phyloP scores from a whole-genome alignment of 2,797 vertebrate genomes.

The Siniperca scherzeri region DNA sequence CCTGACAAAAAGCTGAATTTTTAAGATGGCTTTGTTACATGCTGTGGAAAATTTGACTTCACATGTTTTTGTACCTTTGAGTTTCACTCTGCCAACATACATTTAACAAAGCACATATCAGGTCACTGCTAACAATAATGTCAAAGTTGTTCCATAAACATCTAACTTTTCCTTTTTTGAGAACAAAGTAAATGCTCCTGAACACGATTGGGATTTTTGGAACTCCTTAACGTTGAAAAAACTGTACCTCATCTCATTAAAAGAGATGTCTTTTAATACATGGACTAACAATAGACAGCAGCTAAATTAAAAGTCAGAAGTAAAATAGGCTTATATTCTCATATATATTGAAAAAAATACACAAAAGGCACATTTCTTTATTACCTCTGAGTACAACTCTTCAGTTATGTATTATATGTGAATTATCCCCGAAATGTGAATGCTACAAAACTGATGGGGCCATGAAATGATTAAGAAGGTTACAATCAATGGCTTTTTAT shows the following conservation, averaged over 20 bases:
- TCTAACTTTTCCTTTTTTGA: background rate
- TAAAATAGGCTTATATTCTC: background rate
- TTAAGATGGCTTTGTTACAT: background rate
- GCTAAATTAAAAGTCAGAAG: background rate
- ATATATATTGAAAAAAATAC: background rate
- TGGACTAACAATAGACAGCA: background rate
- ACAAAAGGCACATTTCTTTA: background rate
- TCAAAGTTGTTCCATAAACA: background rate
- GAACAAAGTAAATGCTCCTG: background rate
- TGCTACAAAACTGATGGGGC: background rate
- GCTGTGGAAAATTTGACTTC: background rate
- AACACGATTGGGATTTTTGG: background rate
- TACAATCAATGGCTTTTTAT: background rate
- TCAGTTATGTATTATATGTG: background rate
- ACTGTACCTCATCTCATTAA: too few species aligned
- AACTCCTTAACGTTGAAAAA: background rate
- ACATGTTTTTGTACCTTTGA: background rate
- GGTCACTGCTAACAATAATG: background rate
- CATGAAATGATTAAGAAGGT: background rate
- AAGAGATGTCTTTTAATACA: background rate
- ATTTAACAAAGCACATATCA: background rate
- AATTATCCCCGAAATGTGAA: background rate
- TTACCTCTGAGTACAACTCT: background rate
- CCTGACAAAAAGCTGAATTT: background rate
- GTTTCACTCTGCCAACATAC: background rate